These are phyloP conservation scores for Propithecus coquereli DNA, from an alignment of 2,113 vertebrate species.

Conservation along the genomic window DNA sequence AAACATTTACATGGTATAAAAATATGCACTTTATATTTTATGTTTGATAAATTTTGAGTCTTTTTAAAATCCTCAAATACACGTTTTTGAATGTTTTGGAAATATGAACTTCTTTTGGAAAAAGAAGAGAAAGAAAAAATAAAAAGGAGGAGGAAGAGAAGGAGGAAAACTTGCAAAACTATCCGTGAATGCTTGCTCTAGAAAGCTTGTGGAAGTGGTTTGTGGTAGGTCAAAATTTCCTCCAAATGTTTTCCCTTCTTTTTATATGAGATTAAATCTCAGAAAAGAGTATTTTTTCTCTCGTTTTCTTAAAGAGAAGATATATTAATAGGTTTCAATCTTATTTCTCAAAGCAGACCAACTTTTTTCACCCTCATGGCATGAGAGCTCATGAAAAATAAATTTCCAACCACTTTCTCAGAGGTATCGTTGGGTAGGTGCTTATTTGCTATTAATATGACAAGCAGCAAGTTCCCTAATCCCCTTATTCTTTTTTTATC, in stretches of 20 bases:
- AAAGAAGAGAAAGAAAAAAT: rapidly evolving
- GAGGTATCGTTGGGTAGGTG: constrained; percentile 2
- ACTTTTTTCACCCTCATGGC: background rate
- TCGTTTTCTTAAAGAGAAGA: background rate
- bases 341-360: background rate
- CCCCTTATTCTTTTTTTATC: constrained; percentile 44
- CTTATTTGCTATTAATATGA: constrained; percentile 62
- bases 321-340: background rate
- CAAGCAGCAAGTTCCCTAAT: background rate
- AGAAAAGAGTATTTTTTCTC: background rate
- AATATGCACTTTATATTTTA: background rate
- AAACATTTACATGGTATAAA: background rate
- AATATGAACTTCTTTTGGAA: background rate
- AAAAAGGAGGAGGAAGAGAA: background rate
- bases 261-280: background rate
- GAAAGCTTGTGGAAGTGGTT: background rate
- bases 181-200: rapidly evolving
- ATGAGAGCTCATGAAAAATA: constrained; percentile 18
- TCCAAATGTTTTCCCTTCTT: background rate
- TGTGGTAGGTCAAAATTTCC: background rate
- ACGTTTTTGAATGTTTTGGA: background rate
- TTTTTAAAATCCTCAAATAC: background rate
- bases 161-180: background rate
- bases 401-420: background rate
- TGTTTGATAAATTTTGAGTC: background rate